phyloP scores from a whole-genome alignment of 2,797 vertebrate species.

The Lithobates sylvaticus region DNA sequence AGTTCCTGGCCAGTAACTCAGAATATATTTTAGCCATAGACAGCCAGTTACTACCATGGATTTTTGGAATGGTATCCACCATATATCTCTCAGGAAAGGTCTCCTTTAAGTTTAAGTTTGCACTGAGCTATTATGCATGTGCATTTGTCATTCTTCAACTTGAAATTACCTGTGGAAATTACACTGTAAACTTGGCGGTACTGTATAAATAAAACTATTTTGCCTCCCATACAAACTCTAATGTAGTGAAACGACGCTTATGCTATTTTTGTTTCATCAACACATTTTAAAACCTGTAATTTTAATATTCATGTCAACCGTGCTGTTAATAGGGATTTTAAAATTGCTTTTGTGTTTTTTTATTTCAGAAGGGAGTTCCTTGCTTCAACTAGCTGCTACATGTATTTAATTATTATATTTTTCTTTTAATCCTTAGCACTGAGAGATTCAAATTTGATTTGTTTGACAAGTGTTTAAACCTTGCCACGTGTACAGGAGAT shows the following conservation, averaged over 20 bases:
- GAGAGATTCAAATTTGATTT: neutral
- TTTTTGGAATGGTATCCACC: no score
- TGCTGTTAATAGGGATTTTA: neutral
- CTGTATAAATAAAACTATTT: neutral
- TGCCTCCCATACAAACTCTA: neutral
- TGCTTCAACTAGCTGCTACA: neutral
- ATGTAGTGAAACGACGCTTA: neutral
- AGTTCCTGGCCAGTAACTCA: no score
- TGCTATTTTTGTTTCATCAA: neutral
- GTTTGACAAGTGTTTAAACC: neutral
- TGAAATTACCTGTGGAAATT: no score
- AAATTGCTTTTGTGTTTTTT: neutral
- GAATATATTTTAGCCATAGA: no score
- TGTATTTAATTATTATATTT: neutral
- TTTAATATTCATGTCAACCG: neutral
- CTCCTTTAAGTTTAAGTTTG: no score
- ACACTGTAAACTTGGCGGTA: no score
- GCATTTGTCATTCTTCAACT: no score
- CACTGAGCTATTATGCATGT: no score
- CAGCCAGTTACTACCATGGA: no score
- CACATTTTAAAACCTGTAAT: neutral
- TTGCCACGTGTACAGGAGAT: neutral
- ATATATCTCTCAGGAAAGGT: no score
- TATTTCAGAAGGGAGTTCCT: neutral
- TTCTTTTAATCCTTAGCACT: neutral